Evolutionary conservation across 2,113 vertebrate genomes (phyloP).

Genomic region (Corythornis cristatus): DNA sequence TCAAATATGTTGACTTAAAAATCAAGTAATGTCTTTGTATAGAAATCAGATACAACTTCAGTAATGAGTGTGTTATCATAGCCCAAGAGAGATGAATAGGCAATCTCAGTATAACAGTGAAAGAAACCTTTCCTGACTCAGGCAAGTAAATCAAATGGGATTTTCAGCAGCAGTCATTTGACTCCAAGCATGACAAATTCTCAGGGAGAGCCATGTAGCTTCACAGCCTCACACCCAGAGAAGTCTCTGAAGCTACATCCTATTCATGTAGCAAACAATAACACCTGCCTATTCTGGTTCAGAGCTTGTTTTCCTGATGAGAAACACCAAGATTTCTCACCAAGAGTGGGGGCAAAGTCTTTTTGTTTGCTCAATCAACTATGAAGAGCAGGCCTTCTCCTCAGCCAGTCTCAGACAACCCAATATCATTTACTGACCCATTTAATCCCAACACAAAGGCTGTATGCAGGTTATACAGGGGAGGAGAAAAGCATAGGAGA

Average conservation of each 20-base stretch:
- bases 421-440: background rate
- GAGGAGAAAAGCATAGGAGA: background rate
- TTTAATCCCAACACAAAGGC: background rate
- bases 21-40: background rate
- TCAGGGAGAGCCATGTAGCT: background rate
- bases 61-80: background rate
- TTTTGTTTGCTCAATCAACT: background rate
- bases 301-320: background rate
- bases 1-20: conserved; percentile 32
- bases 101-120: background rate
- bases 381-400: background rate
- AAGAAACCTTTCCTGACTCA: background rate
- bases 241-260: background rate
- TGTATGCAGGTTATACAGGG: background rate
- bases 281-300: background rate
- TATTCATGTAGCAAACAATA: background rate
- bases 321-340: background rate
- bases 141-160: background rate
- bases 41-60: conserved; percentile 6
- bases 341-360: background rate
- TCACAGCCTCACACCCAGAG: background rate
- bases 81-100: background rate
- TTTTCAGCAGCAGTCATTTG: background rate
- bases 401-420: background rate
- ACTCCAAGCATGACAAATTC: background rate